phyloP scores from a whole-genome alignment of 2,113 vertebrate genomes.

The Ptilonorhynchus violaceus region DNA sequence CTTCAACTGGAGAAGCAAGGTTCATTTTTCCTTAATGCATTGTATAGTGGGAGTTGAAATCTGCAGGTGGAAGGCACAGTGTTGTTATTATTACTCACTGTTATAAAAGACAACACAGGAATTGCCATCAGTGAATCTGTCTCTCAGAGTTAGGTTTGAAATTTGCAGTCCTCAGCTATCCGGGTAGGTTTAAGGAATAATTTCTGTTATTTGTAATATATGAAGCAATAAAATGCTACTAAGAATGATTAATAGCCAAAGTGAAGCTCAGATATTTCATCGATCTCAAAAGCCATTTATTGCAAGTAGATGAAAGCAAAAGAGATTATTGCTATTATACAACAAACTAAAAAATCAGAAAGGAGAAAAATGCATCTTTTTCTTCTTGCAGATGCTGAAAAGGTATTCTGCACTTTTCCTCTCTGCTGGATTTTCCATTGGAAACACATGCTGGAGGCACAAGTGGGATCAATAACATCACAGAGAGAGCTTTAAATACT shows the following conservation, averaged over 20 bases:
- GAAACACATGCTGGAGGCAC: background rate
- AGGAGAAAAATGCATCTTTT: constrained; percentile 31
- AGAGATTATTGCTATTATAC: constrained; percentile 47
- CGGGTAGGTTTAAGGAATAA: background rate
- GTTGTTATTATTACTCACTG: constrained; percentile 20
- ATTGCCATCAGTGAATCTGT: background rate
- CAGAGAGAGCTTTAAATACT: constrained; percentile 45
- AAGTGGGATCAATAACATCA: constrained; percentile 45
- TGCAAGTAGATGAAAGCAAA: constrained; percentile 30
- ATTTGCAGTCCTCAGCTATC: constrained; percentile 34
- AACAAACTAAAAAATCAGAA: constrained; percentile 44
- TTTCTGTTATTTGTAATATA: constrained; percentile 41
- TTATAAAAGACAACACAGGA: background rate
- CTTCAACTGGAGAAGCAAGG: background rate
- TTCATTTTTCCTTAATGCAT: constrained; percentile 10
- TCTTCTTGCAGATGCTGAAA: background rate
- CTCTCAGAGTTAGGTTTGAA: constrained; percentile 31
- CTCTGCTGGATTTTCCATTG: background rate
- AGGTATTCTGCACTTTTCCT: background rate
- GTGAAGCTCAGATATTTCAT: constrained; percentile 25
- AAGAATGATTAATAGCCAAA: constrained; percentile 60
- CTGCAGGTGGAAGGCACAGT: background rate
- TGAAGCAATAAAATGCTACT: constrained; percentile 45
- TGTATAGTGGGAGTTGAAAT: background rate
- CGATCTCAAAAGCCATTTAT: constrained; percentile 44